phyloP scores from a whole-genome alignment of 2,888 invertebrate species.

The Himalopsyche kuldschensis region DNA sequence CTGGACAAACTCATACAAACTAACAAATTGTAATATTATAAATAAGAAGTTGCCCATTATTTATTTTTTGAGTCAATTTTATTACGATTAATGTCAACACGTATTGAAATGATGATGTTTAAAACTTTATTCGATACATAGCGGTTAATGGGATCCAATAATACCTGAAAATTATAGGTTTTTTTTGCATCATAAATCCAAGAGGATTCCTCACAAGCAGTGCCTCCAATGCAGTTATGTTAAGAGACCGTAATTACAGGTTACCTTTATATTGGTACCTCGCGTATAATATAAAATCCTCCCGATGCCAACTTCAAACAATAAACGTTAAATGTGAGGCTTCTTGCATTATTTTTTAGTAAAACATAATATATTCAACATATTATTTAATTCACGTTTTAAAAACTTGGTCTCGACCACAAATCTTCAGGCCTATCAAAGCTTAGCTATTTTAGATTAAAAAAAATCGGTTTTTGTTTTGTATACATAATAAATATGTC shows the following conservation, averaged over 20 bases:
- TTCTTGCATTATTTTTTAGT: background rate
- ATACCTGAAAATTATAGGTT: conserved; percentile 23
- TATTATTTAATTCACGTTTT: too few species aligned
- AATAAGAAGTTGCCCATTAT: background rate
- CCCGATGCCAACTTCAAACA: background rate
- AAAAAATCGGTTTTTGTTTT: too few species aligned
- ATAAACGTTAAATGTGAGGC: background rate
- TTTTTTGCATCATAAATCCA: conserved; percentile 34
- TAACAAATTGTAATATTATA: too few species aligned
- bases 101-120: conserved; percentile 18
- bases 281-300: background rate
- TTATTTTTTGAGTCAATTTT: conserved; percentile 4
- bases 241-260: conserved; percentile 38
- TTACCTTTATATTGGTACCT: conserved; percentile 10
- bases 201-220: conserved; percentile 18
- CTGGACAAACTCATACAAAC: too few species aligned
- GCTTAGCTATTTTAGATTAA: too few species aligned
- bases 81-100: conserved; percentile 9
- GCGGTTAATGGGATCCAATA: conserved; percentile 18
- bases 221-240: conserved; percentile 33
- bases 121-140: conserved; percentile 8
- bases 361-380: too few species aligned
- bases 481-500: too few species aligned
- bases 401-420: too few species aligned
- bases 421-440: too few species aligned